Evolutionary conservation across 2,113 vertebrate genomes (phyloP).

Genomic region (Potamarius usumacintae): DNA sequence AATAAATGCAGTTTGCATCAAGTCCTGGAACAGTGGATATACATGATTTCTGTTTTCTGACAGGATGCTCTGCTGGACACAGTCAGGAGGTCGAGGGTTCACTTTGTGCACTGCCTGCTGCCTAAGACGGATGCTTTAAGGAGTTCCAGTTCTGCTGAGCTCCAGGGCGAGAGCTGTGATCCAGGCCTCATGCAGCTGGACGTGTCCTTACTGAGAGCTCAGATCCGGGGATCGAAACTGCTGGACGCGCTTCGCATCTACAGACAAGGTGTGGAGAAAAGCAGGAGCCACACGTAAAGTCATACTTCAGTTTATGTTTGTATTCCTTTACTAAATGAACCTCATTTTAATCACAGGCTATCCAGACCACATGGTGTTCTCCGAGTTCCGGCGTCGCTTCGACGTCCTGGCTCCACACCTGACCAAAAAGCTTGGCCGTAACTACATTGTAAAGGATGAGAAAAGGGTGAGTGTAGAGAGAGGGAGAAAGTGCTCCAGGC

Average conservation of each 20-base stretch:
- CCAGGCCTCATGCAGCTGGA: constrained; percentile 87
- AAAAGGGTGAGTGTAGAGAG: constrained; percentile 79
- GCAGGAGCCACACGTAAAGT: not conserved
- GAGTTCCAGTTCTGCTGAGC: constrained; percentile 78
- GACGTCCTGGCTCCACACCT: constrained; percentile 93
- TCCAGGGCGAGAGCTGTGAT: constrained; percentile 81
- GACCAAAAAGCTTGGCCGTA: constrained; percentile 93
- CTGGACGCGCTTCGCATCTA: constrained; percentile 91
- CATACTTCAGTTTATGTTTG: not conserved
- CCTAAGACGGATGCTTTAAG: constrained; percentile 79
- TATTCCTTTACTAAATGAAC: not conserved
- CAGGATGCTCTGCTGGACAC: constrained; percentile 95
- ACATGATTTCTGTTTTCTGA: not conserved
- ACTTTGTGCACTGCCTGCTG: constrained; percentile 95
- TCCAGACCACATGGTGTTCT: constrained; percentile 96
- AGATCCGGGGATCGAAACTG: constrained; percentile 89
- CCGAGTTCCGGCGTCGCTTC: constrained; percentile 92
- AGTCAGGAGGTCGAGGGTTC: constrained; percentile 87
- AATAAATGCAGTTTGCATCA: not conserved
- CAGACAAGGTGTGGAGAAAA: constrained; percentile 84
- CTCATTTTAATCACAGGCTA: constrained; percentile 76
- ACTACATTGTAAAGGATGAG: constrained; percentile 96
- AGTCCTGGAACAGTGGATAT: not conserved
- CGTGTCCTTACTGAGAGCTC: constrained; percentile 85
- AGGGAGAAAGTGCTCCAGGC: constrained; percentile 36